Percentiles rank a stretch among this genome's conserved stretches.
Evolutionary conservation across 2,113 vertebrate species (phyloP).

Genomic region (Scartelaos histophorus): DNA sequence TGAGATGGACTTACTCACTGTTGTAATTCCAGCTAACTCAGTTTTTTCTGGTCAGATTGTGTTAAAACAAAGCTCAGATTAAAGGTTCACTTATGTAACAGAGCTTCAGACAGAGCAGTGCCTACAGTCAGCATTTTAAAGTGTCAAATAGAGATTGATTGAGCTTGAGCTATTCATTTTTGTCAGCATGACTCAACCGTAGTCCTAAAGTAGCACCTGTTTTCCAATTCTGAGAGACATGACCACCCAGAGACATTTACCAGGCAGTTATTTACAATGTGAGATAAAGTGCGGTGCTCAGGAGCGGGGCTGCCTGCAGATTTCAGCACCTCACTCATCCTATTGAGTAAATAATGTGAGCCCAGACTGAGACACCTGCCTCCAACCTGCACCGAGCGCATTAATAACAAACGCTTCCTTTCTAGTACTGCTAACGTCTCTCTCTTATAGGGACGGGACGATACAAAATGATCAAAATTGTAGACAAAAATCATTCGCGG

Average conservation of each 20-base stretch:
- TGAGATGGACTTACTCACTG: too few relatives aligned
- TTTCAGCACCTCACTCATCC: constrained; percentile 35
- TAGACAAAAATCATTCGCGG: too few relatives aligned
- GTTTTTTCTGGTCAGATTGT: too few relatives aligned
- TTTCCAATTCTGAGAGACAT: constrained; percentile 39
- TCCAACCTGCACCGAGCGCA: constrained; percentile 36
- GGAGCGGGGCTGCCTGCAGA: constrained; percentile 46
- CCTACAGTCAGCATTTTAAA: too few relatives aligned
- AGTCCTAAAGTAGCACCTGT: neutral
- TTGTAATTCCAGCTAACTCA: too few relatives aligned
- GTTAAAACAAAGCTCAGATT: too few relatives aligned
- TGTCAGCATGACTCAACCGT: neutral
- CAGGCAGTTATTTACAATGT: constrained; percentile 58
- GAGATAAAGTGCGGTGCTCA: constrained; percentile 41
- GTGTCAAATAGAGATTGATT: too few relatives aligned
- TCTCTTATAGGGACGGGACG: neutral
- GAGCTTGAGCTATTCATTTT: neutral
- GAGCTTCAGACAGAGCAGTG: too few relatives aligned
- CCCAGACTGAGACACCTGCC: constrained; percentile 42
- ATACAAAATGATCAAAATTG: too few relatives aligned
- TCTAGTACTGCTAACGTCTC: constrained; percentile 22
- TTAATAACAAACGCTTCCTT: constrained; percentile 41
- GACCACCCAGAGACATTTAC: constrained; percentile 55
- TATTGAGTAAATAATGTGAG: constrained; percentile 53
- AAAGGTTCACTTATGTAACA: too few relatives aligned